phyloP scores from a whole-genome alignment of 2,113 vertebrate species.

The Ptyas mucosa region DNA sequence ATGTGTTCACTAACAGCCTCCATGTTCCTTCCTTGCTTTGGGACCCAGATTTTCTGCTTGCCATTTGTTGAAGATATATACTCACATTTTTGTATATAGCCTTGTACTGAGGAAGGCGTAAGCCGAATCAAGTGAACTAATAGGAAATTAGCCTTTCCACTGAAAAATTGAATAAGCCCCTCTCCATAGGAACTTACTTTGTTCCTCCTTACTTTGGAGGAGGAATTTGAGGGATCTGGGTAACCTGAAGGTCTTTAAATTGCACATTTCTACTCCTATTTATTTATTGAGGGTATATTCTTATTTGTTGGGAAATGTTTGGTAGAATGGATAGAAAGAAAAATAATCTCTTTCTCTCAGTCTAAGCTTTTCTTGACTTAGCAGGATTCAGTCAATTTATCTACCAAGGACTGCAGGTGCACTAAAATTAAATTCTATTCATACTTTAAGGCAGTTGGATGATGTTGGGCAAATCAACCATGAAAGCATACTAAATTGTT shows the following conservation, averaged over 20 bases:
- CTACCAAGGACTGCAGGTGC: neutral
- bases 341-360: slow-evolving; percentile 24
- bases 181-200: neutral
- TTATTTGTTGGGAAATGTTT: slow-evolving; percentile 26
- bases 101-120: neutral
- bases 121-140: neutral
- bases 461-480: slow-evolving; percentile 23
- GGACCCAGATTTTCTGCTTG: neutral
- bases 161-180: neutral
- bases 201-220: neutral
- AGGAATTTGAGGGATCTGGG: neutral
- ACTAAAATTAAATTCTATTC: neutral
- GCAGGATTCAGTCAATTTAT: slow-evolving; percentile 6
- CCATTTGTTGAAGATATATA: neutral
- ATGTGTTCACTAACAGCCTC: neutral
- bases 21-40: neutral
- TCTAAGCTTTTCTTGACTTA: neutral
- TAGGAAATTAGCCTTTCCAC: neutral
- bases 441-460: neutral
- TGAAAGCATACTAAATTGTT: slow-evolving; percentile 24
- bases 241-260: slow-evolving; percentile 6
- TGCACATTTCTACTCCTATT: slow-evolving; percentile 31
- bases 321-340: slow-evolving; percentile 41
- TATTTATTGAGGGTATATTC: slow-evolving; percentile 7
- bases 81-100: neutral